A percentile compares a stretch with the other conserved stretches of the same genome.
Evolutionary conservation across 2,797 vertebrate species (phyloP).

Genomic region (Darevskia mixta): DNA sequence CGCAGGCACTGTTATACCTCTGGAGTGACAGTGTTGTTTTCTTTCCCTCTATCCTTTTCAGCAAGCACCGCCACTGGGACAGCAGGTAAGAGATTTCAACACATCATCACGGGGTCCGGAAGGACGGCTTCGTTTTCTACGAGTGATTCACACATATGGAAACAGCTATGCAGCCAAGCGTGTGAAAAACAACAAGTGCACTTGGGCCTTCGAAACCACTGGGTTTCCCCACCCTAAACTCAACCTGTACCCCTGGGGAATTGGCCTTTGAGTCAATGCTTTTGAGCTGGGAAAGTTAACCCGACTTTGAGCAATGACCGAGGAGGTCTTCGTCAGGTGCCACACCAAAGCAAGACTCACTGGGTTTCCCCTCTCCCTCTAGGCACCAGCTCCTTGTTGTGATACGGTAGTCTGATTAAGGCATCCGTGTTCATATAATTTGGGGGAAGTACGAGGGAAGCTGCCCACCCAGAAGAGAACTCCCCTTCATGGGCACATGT

Average conservation of each 20-base stretch:
- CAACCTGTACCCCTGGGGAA: background rate
- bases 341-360: background rate
- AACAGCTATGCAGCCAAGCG: background rate
- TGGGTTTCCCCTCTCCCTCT: background rate
- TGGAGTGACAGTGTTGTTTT: background rate
- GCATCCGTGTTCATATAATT: background rate
- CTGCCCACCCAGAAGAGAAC: background rate
- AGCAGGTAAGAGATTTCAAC: constrained; percentile 10
- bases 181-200: background rate
- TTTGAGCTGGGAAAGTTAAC: background rate
- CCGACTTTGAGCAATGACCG: background rate
- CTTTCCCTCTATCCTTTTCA: background rate
- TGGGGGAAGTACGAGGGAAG: background rate
- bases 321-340: background rate
- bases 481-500: background rate
- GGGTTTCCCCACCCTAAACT: background rate
- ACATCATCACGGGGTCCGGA: background rate
- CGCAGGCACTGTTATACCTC: background rate
- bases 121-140: background rate
- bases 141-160: background rate
- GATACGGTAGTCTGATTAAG: background rate
- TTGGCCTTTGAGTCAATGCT: background rate
- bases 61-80: background rate
- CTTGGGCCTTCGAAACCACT: background rate
- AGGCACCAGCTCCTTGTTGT: background rate